Conservation (phyloP, 1,140 invertebrate genomes). For the Apis cerana region DNA sequence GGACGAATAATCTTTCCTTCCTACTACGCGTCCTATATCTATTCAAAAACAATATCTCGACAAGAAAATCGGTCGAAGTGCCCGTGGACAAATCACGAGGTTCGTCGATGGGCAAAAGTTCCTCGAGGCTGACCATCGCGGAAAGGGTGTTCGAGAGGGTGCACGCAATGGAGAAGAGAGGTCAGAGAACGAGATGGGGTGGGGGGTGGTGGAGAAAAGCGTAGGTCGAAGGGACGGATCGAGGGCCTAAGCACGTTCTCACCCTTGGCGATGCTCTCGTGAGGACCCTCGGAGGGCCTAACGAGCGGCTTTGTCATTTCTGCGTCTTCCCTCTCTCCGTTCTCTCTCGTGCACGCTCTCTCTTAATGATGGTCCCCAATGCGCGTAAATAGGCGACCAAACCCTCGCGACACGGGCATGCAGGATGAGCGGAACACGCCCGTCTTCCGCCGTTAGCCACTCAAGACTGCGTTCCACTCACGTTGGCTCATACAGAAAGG, state of each 20-base stretch:
- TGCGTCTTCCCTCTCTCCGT: constrained; percentile 58
- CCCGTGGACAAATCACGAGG: not conserved
- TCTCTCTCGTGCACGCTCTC: constrained; percentile 44
- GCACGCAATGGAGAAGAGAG: constrained; percentile 50
- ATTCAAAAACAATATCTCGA: too few relatives aligned
- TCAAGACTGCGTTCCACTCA: constrained; percentile 51
- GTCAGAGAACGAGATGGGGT: constrained; percentile 52
- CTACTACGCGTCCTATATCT: too few relatives aligned
- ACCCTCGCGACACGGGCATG: constrained; percentile 33
- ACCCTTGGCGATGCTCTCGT: constrained; percentile 76
- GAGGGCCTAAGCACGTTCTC: constrained; percentile 79
- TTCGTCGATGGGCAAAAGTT: constrained; percentile 44
- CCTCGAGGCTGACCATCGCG: constrained; percentile 63
- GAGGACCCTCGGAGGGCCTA: constrained; percentile 79
- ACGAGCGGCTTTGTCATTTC: constrained; percentile 80
- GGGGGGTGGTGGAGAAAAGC: constrained; percentile 41
- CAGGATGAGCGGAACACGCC: constrained; percentile 50
- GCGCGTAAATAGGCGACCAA: constrained; percentile 66
- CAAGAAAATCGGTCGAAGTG: not conserved
- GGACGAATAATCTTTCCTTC: too few relatives aligned
- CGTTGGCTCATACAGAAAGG: constrained; percentile 48
- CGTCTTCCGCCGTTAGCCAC: constrained; percentile 57
- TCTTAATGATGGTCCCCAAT: constrained; percentile 73
- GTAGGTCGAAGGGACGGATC: constrained; percentile 75
- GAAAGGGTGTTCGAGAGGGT: constrained; percentile 60